Base-by-base conservation (phyloP, 2,797 vertebrate species). In the Lepus townsendii region DNA sequence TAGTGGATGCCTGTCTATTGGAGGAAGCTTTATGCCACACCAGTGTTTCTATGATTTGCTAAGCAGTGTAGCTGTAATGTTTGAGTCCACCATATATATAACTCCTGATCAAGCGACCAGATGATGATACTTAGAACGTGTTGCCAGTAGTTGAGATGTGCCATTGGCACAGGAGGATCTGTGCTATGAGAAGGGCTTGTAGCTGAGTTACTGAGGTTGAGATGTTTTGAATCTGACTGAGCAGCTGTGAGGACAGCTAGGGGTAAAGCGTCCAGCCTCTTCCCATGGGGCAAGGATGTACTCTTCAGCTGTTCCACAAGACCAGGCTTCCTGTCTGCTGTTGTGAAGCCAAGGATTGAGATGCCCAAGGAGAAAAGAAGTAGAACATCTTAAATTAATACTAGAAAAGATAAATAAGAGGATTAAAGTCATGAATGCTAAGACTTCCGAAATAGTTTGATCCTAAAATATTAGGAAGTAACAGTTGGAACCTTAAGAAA, bases 381-480 rank as follows among this genome's bases (percentile, higher is more conserved):
- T 62, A 27, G 32, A 73, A 20, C 50, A 69, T 52, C 83, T 79
- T 57, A 30, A 47, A 62, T 27, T 77, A 76, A 69, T 65, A 30
- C 35, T 57, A 54, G 26, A 47, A 83, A 88, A 83, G 57, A 78
- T 13, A 19, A 80, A 47, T 35, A 82, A 57, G 52, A 77, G 13
- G 38, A 13, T 92, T n/a, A 68, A 92, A 79, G 42, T 76, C 68
- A 47, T 32, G 12, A 93, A 26, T 86, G 57, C 54, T 68, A 52
- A 87, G 76, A 87, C 22, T 52, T 54, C 60, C 68, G 24, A 79
- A 76, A 52, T 90, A 68, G 22, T 50, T 91, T 60, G 47, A 83
- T 79, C 35, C 42, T 88, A 42, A 91, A 79, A 91, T 9, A 62
- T 69, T n/a, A 83, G 83, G 78, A 87, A 90, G 68, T 54, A 35